Base-by-base conservation (phyloP, 2,113 vertebrate species). In the Sphaerodactylus townsendi region DNA sequence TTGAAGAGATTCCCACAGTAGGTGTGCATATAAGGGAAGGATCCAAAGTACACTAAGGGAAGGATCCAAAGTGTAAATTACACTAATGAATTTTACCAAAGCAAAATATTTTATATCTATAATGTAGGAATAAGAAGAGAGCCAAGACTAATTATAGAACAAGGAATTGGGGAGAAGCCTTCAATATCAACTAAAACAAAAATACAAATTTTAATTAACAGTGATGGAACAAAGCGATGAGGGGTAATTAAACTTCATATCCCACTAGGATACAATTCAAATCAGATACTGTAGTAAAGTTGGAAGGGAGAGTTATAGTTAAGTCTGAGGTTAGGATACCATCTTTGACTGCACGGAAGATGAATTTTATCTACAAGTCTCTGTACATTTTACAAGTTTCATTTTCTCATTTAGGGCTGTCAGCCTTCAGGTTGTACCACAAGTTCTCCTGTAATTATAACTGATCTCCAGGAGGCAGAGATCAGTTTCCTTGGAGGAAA, bases 271-370 rank as follows among this genome's bases (percentile, higher is more conserved):
- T 86, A 82, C 87, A 91, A 84, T 80, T 64, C 66, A 74, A 6
- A 8, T 2, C 82, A 62, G 1, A 88, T 86, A 90, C 46, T 83
- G 17, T 30, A 0, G 70, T 77, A 41, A 39, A n/a, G 11, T 69
- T 53, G 13, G n/a, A 59, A 89, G 25, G 41, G 64, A 33, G 21
- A 19, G 82, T 72, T 33, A 53, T 85, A 64, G 71, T 37, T 82
- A 19, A 82, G 44, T 76, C 87, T 78, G 86, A 74, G 79, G 8
- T 65, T 62, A 88, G 50, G 80, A 79, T 73, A 79, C 87, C 84
- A 84, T 80, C 71, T 80, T 28, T 62, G 56, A 85, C 87, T 91
- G 82, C 87, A 83, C 73, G 76, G 59, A 89, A 50, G 19, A 90
- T 77, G 17, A 39, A 25, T 37, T 76, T 76, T 50, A 39, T 83